phyloP scores from a whole-genome alignment of 2,113 vertebrate genomes.

The Capra hircus region DNA sequence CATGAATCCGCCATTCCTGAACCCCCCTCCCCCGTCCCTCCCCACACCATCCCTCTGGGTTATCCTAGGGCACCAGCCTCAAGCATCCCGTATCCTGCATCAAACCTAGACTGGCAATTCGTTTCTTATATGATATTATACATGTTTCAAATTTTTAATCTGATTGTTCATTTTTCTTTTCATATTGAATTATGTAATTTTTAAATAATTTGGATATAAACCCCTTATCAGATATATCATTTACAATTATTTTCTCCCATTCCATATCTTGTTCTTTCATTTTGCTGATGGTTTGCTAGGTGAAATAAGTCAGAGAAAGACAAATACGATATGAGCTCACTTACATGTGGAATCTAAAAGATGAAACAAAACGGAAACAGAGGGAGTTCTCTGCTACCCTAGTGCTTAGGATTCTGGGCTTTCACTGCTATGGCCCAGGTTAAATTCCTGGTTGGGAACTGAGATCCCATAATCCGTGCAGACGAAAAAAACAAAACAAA shows the following conservation, averaged over 20 bases:
- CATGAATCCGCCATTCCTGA: too few relatives aligned
- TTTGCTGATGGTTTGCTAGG: not conserved
- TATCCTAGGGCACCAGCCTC: too few relatives aligned
- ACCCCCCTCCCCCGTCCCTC: too few relatives aligned
- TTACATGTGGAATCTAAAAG: not conserved
- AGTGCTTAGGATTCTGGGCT: not conserved
- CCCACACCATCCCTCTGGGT: too few relatives aligned
- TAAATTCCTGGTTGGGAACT: not conserved
- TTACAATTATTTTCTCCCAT: not conserved
- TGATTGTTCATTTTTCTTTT: not conserved
- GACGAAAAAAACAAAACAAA: not conserved
- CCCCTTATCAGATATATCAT: not conserved
- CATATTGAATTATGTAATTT: not conserved
- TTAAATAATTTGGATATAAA: not conserved
- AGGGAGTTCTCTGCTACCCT: not conserved
- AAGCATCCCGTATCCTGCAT: too few relatives aligned
- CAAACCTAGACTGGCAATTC: too few relatives aligned
- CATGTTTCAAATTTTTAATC: not conserved
- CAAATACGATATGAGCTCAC: not conserved
- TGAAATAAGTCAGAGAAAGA: not conserved
- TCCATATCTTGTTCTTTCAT: not conserved
- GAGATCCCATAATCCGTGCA: not conserved
- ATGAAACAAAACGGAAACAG: not conserved
- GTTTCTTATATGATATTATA: too few relatives aligned
- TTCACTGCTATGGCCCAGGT: not conserved